A percentile compares a stretch with the other conserved stretches of the same genome.
Evolutionary conservation across 2,797 vertebrate species (phyloP).

Genomic region (Sphaeramia orbicularis): DNA sequence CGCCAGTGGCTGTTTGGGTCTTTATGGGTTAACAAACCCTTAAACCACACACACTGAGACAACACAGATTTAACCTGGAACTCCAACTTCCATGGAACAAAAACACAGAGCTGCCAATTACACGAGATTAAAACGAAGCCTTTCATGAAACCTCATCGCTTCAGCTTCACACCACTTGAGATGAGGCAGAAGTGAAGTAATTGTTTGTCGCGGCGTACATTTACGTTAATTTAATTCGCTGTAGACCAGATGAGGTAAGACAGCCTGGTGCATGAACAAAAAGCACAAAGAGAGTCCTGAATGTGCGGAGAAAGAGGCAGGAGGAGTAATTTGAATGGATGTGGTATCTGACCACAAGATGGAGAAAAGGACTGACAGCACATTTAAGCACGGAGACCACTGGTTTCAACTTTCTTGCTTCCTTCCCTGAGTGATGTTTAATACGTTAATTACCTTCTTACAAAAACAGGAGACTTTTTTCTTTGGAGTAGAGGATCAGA

Average conservation of each 20-base stretch:
- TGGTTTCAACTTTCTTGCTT: conserved; percentile 60
- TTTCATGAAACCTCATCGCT: conserved; percentile 23
- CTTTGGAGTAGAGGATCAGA: background rate
- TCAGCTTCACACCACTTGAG: background rate
- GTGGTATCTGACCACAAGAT: conserved; percentile 68
- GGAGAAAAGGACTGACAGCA: conserved; percentile 61
- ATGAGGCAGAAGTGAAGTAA: too few species aligned
- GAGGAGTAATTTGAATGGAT: conserved; percentile 59
- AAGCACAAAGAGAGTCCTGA: conserved; percentile 33
- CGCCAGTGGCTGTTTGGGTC: too few species aligned
- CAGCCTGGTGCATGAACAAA: conserved; percentile 1
- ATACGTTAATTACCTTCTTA: conserved; percentile 59
- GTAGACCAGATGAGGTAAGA: conserved; percentile 2
- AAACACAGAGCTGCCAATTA: conserved; percentile 45
- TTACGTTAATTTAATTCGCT: conserved; percentile 10
- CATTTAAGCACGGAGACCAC: conserved; percentile 65
- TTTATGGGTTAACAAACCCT: too few species aligned
- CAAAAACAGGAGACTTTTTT: conserved; percentile 31
- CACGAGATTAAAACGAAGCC: conserved; percentile 30
- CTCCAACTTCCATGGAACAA: conserved; percentile 48
- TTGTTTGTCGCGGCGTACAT: too few species aligned
- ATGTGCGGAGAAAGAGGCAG: conserved; percentile 38
- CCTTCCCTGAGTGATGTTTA: conserved; percentile 54
- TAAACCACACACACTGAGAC: too few species aligned
- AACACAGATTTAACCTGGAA: conserved; percentile 48